Percentiles rank a stretch among this genome's conserved stretches.
Evolutionary conservation across 2,797 vertebrate genomes (phyloP).

Genomic region (Rhyacichthys aspro): DNA sequence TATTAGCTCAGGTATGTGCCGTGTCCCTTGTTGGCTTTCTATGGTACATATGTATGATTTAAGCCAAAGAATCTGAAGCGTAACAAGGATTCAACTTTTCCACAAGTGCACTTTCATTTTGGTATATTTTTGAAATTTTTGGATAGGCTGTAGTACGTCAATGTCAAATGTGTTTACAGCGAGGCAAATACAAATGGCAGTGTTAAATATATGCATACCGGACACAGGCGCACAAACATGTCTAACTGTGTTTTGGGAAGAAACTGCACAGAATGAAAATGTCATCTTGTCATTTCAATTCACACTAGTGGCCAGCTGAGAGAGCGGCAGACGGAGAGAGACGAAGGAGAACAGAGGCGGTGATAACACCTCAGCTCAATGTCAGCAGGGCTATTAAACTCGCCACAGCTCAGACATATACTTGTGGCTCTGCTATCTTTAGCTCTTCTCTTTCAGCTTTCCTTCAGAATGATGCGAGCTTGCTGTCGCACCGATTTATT

Average conservation of each 20-base stretch:
- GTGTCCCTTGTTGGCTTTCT: too few relatives aligned
- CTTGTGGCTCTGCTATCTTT: conserved; percentile 41
- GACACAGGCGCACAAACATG: background rate
- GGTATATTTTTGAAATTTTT: background rate
- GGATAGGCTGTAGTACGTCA: background rate
- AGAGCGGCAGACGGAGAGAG: conserved; percentile 14
- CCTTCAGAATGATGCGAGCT: conserved; percentile 1
- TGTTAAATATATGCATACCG: conserved; percentile 2
- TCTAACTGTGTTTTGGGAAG: conserved; percentile 9
- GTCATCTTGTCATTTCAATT: conserved; percentile 54
- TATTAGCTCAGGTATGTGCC: conserved; percentile 75
- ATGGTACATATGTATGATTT: too few relatives aligned
- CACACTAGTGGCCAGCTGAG: conserved; percentile 35
- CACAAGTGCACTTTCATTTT: background rate
- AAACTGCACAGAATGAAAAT: conserved; percentile 22
- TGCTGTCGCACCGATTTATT: background rate
- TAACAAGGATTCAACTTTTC: background rate
- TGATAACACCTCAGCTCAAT: conserved; percentile 41
- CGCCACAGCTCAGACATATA: conserved; percentile 34
- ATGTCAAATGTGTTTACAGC: conserved; percentile 7
- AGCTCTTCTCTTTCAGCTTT: conserved; percentile 20
- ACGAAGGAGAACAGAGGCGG: conserved; percentile 6
- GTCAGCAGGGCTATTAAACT: conserved; percentile 55
- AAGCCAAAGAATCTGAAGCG: too few relatives aligned
- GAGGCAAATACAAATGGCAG: conserved; percentile 4